A percentile compares a stretch with the other conserved stretches of the same genome.
Conservation (phyloP, 2,797 vertebrate genomes). For the Hylomyscus alleni region DNA sequence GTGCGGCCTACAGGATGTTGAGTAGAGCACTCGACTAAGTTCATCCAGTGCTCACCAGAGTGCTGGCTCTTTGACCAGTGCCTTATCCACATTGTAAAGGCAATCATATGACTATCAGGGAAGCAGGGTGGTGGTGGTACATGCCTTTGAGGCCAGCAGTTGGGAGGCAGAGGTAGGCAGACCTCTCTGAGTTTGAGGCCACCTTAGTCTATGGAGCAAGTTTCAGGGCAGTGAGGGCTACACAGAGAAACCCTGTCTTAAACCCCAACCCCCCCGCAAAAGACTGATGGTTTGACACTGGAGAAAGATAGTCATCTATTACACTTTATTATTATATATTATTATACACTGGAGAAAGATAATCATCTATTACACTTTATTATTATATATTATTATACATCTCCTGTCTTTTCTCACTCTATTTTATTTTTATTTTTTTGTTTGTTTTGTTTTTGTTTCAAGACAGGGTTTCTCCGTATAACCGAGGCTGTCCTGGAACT, state of each 20-base stretch:
- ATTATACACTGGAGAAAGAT: neutral
- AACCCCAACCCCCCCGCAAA: neutral
- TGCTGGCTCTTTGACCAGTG: neutral
- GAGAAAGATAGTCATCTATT: neutral
- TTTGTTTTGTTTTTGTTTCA: no score
- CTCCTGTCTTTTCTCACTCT: neutral
- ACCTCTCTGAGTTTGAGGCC: neutral
- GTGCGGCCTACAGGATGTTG: neutral
- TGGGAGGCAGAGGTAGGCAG: neutral
- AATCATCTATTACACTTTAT: neutral
- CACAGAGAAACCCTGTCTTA: neutral
- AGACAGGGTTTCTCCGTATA: no score
- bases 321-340: neutral
- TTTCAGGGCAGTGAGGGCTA: neutral
- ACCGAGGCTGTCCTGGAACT: no score
- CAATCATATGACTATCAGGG: neutral
- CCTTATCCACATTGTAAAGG: neutral
- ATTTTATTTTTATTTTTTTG: neutral
- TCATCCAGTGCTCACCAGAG: neutral
- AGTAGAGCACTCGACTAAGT: neutral
- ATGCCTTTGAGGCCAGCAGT: neutral
- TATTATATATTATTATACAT: no score
- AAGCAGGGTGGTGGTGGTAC: neutral
- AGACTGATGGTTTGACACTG: neutral
- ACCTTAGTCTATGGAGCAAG: neutral